Evolutionary conservation across 2,113 vertebrate species (phyloP), one percentile per base, ranked within the genome.

Genomic region (Saiga tatarica): DNA sequence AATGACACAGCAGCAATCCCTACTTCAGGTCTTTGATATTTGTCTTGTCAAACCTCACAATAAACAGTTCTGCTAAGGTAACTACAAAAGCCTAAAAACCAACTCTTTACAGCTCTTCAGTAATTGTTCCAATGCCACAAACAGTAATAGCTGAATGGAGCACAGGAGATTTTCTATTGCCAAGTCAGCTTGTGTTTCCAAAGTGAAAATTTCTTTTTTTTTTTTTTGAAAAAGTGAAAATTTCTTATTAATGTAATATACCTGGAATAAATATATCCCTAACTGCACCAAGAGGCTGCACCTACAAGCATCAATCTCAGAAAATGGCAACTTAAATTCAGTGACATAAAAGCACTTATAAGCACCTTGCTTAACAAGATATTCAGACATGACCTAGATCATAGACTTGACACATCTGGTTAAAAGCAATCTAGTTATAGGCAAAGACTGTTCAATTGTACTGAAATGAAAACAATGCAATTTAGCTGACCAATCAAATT

Each of bases 311-410:
- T 67, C 71, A 82, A 28, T 82, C 76, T 95, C 78, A 71, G 85
- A 94, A 96, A 93, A 97, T 2, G 76, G n/a, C 62, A 95, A 94
- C 42, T 95, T 92, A 89, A 97, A 87, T 76, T 87, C 79, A 89
- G 26, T 19, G 52, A 89, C 16, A 60, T 30, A 52, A 94, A 95
- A 89, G 45, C 30, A n/a, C 19, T 82, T 86, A 57, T 6, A 19
- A 87, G 25, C 39, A 76, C 36, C 13, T 15, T 85, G 57, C 28
- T 67, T 74, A 91, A 94, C 45, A 90, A 96, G 76, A 81, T 39
- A 92, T 21, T 94, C 91, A 97, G 74, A 94, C 1, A 64, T 19
- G 42, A 84, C n/a, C 64, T 39, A 45, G 42, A 50, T 90, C 71
- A 84, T 5, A 91, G 55, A 39, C 47, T 88, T 82, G 76, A 94